Evolutionary conservation across 2,888 invertebrate genomes (phyloP).

Genomic region (Hoplodrina blanda): DNA sequence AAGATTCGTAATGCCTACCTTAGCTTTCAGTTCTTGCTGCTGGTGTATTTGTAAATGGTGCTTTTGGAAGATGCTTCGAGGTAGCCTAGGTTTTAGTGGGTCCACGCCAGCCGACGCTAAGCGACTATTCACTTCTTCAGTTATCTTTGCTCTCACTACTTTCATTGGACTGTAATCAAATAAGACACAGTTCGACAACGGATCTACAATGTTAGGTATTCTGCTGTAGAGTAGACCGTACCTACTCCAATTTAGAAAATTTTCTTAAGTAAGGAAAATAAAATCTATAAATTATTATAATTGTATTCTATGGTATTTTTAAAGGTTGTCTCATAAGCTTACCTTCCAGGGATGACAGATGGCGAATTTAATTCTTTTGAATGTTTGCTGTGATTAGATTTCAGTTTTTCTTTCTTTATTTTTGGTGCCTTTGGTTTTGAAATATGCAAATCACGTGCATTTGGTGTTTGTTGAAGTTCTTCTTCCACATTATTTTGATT

Average conservation of each 20-base stretch:
- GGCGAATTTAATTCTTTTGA: slow-evolving; percentile 39
- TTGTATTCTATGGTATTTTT: neutral
- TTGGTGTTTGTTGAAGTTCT: slow-evolving; percentile 7
- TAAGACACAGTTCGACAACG: neutral
- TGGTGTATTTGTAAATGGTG: slow-evolving; percentile 90
- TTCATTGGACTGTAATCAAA: slow-evolving; percentile 78
- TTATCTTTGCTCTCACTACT: slow-evolving; percentile 84
- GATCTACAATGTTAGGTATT: neutral
- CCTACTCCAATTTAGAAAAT: neutral
- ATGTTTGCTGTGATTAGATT: slow-evolving; percentile 37
- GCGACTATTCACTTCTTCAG: slow-evolving; percentile 88
- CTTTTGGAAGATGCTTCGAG: slow-evolving; percentile 89
- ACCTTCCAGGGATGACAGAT: slow-evolving; percentile 49
- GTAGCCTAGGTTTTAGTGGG: slow-evolving; percentile 91
- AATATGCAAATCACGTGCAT: slow-evolving; percentile 16
- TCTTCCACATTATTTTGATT: slow-evolving; percentile 36
- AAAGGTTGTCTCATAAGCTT: neutral
- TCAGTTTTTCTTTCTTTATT: slow-evolving; percentile 50
- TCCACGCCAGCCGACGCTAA: slow-evolving; percentile 92
- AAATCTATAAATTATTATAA: too few relatives aligned
- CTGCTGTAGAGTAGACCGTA: neutral
- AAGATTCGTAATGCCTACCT: slow-evolving; percentile 79
- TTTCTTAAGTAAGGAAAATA: neutral
- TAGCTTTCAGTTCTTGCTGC: slow-evolving; percentile 89
- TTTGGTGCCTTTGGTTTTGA: slow-evolving; percentile 36